These are phyloP conservation scores for Cuculus canorus DNA, from an alignment of 2,797 vertebrate genomes.

Conservation along the genomic window DNA sequence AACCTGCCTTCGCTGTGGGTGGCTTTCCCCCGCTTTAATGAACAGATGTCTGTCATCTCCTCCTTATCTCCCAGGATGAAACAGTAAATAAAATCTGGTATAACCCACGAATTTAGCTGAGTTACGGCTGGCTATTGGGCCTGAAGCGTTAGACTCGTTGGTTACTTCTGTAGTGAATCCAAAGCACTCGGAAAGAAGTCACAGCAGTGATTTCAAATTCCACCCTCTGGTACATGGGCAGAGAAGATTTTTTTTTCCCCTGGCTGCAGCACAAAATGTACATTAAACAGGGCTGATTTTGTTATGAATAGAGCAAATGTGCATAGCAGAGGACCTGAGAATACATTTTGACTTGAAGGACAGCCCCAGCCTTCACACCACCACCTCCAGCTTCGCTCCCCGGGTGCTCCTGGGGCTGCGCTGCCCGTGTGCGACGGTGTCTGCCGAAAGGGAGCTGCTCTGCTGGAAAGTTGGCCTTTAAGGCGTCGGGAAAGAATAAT, in stretches of 20 bases:
- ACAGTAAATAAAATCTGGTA: conserved; percentile 79
- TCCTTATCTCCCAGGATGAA: conserved; percentile 66
- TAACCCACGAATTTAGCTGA: conserved; percentile 71
- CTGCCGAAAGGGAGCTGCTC: background rate
- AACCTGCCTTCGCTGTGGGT: conserved; percentile 24
- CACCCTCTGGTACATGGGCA: background rate
- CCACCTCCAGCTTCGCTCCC: background rate
- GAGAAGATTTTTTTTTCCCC: background rate
- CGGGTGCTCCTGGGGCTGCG: background rate
- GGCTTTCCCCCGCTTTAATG: conserved; percentile 70
- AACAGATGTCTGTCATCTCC: conserved; percentile 74
- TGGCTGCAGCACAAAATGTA: background rate
- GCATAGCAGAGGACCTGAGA: background rate
- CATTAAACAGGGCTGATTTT: background rate
- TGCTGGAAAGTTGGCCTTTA: background rate
- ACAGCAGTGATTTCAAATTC: background rate
- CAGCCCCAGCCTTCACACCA: background rate
- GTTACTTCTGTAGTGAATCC: background rate
- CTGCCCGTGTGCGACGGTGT: fast-evolving
- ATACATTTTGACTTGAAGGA: fast-evolving
- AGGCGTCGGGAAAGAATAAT: background rate
- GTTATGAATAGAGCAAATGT: background rate
- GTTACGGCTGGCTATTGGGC: conserved; percentile 63
- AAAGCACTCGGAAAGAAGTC: background rate
- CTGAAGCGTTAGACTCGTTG: conserved; percentile 33